These are phyloP conservation scores for Festucalex cinctus DNA, from an alignment of 2,113 vertebrate genomes.

Conservation along the genomic window DNA sequence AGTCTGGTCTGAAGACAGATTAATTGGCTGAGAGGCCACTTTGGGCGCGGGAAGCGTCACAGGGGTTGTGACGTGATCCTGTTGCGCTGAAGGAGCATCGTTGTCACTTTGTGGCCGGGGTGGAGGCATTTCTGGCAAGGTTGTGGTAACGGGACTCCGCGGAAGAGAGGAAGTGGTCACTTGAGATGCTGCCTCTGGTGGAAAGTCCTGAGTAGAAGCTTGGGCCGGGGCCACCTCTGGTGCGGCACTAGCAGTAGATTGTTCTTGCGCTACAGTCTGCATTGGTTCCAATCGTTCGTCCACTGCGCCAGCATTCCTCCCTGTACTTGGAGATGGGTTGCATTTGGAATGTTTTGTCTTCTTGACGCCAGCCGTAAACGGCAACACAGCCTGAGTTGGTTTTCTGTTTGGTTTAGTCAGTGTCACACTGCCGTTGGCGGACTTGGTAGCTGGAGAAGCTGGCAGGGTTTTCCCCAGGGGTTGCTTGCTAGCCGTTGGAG, in stretches of 20 bases:
- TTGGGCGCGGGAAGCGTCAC: constrained; percentile 10
- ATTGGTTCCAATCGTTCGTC: not conserved
- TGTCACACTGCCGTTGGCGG: constrained; percentile 20
- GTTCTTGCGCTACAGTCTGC: constrained; percentile 7
- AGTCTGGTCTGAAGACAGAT: constrained; percentile 22
- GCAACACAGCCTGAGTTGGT: constrained; percentile 60
- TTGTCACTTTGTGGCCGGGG: constrained; percentile 8
- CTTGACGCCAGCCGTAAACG: constrained; percentile 38
- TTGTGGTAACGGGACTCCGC: constrained; percentile 2
- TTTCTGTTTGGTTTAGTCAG: constrained; percentile 45
- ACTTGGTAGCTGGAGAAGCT: constrained; percentile 44
- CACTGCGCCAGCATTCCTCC: not conserved
- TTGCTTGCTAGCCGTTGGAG: constrained; percentile 17
- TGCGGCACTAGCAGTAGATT: not conserved
- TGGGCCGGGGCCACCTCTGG: constrained; percentile 10
- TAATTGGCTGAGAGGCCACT: constrained; percentile 22
- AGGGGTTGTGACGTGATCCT: constrained; percentile 6
- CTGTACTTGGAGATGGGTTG: not conserved
- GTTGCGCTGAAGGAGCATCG: constrained; percentile 14
- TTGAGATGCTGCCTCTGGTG: constrained; percentile 10
- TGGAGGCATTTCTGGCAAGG: constrained; percentile 1
- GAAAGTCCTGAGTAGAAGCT: constrained; percentile 5
- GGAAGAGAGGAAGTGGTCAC: constrained; percentile 22
- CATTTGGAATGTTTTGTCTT: constrained; percentile 23
- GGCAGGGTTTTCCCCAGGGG: constrained; percentile 37